These are phyloP conservation scores for Falco cherrug DNA, from an alignment of 2,797 vertebrate species.

Conservation along the genomic window DNA sequence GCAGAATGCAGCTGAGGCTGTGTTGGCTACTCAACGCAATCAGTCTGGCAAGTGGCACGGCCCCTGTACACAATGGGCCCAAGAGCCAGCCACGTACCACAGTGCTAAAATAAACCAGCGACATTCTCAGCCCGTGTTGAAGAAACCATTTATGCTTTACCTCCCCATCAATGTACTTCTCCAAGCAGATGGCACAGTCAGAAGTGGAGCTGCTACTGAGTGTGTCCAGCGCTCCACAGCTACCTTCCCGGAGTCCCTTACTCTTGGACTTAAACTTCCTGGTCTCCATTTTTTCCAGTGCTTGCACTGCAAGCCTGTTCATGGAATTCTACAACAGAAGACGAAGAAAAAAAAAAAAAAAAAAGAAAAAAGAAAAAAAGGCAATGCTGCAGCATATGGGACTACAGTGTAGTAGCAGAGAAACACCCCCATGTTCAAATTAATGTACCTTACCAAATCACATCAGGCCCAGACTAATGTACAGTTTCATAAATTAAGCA, in stretches of 20 bases:
- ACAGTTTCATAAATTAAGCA: neutral
- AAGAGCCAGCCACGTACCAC: neutral
- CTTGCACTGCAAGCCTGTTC: constrained; percentile 97
- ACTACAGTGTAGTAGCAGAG: neutral
- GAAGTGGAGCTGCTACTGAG: constrained; percentile 96
- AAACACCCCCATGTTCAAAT: neutral
- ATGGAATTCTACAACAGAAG: constrained; percentile 88
- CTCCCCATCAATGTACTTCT: constrained; percentile 98
- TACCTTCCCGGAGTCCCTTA: constrained; percentile 89
- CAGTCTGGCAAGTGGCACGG: neutral
- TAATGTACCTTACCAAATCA: neutral
- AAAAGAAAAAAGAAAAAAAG: neutral
- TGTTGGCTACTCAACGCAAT: neutral
- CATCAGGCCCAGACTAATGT: neutral
- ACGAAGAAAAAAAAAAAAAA: neutral
- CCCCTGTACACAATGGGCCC: neutral
- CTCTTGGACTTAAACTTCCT: constrained; percentile 96
- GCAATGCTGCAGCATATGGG: neutral
- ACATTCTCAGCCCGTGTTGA: neutral
- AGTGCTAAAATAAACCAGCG: neutral
- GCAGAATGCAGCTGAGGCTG: neutral
- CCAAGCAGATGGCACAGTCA: constrained; percentile 98
- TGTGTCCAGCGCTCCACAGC: constrained; percentile 88
- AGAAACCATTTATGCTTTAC: constrained; percentile 72
- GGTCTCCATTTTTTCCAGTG: constrained; percentile 98